phyloP scores from a whole-genome alignment of 2,113 vertebrate genomes.

The Odobenus rosmarus region DNA sequence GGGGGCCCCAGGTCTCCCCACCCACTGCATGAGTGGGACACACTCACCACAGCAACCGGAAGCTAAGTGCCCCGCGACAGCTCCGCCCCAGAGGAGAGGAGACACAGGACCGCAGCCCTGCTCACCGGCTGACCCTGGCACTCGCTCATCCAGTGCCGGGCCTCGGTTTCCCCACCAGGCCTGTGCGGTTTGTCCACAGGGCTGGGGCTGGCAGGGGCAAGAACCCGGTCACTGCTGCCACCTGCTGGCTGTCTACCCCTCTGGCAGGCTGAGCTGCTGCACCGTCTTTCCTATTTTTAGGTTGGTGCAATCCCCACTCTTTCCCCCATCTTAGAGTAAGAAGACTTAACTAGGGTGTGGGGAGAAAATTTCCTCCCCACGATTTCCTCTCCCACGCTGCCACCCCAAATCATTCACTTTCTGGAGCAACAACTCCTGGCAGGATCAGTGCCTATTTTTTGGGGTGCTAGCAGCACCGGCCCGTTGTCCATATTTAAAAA shows the following conservation, averaged over 20 bases:
- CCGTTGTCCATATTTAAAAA: too few species aligned
- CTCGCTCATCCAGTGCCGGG: fast-evolving
- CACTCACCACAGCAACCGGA: too few species aligned
- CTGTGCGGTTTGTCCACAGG: too few species aligned
- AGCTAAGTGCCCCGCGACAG: too few species aligned
- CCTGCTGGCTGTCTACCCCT: slow-evolving; percentile 54
- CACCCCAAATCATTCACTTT: too few species aligned
- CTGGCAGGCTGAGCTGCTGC: neutral
- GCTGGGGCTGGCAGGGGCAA: neutral
- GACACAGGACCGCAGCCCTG: too few species aligned
- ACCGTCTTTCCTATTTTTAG: neutral
- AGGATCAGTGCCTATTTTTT: neutral
- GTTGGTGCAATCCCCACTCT: too few species aligned
- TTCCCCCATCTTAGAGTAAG: too few species aligned
- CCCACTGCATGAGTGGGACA: too few species aligned
- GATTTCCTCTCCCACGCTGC: neutral
- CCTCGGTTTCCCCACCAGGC: neutral
- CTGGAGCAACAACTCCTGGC: fast-evolving
- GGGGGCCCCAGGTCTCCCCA: neutral
- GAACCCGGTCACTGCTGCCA: slow-evolving; percentile 41
- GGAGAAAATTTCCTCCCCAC: neutral
- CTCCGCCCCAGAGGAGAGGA: neutral
- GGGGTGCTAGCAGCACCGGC: too few species aligned
- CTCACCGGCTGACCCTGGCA: fast-evolving
- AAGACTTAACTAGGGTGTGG: neutral